phyloP scores from a whole-genome alignment of 2,888 invertebrate species.

The Aplocera efformata region DNA sequence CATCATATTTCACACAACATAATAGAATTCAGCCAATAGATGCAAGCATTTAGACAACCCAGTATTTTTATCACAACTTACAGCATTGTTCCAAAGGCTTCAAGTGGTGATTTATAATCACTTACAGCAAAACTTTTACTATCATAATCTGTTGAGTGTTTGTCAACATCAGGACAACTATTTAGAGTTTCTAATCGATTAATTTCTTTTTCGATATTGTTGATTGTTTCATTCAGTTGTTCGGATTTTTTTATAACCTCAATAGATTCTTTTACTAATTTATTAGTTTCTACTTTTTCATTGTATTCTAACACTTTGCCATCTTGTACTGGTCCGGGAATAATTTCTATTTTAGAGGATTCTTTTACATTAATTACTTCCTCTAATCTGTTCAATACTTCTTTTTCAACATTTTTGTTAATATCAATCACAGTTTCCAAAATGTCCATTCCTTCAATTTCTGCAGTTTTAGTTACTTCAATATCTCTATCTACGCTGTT shows the following conservation, averaged over 20 bases:
- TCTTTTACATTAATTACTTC: no score
- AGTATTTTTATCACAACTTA: slow-evolving; percentile 40
- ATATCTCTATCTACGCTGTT: neutral
- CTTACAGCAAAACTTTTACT: slow-evolving; percentile 29
- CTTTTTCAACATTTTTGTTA: no score
- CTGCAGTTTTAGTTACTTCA: slow-evolving; percentile 3
- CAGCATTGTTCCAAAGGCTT: slow-evolving; percentile 54
- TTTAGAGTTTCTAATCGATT: slow-evolving; percentile 1
- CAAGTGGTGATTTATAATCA: slow-evolving; percentile 68
- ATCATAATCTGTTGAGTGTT: slow-evolving; percentile 12
- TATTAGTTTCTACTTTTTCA: no score
- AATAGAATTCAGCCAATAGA: slow-evolving; percentile 4
- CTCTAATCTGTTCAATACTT: no score
- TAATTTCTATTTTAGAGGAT: no score
- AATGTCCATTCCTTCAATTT: slow-evolving; percentile 11
- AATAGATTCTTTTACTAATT: no score
- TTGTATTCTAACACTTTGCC: no score
- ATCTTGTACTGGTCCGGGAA: no score
- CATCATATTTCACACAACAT: slow-evolving; percentile 11
- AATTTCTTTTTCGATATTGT: no score
- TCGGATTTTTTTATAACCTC: no score
- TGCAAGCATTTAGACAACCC: neutral
- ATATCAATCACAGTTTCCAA: no score
- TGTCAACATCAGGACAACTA: slow-evolving; percentile 14
- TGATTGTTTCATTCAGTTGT: no score